Percentiles rank a stretch among this genome's conserved stretches.
These are phyloP conservation scores for Cebidichthys violaceus DNA, from an alignment of 2,113 vertebrate species.

Conservation along the genomic window DNA sequence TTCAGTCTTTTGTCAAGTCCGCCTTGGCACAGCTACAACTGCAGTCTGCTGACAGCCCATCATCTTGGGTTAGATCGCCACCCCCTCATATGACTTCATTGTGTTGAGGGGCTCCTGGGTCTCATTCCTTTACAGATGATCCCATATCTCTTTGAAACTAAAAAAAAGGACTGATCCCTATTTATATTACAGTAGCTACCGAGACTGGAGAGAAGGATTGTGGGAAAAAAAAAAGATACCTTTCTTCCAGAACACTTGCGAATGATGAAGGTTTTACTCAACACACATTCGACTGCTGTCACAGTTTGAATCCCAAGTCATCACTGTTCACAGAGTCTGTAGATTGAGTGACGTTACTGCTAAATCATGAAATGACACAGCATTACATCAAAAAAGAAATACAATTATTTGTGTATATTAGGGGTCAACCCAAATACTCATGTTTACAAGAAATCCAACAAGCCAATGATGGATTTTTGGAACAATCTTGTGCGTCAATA, in stretches of 20 bases:
- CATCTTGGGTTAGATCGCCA: conserved; percentile 61
- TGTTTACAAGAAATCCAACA: neutral
- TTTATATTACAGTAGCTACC: conserved; percentile 37
- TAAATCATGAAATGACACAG: conserved; percentile 1
- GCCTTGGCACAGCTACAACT: conserved; percentile 21
- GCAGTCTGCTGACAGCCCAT: conserved; percentile 70
- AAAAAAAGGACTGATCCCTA: conserved; percentile 27
- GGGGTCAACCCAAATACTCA: neutral
- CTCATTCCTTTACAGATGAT: conserved; percentile 46
- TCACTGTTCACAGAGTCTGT: conserved; percentile 14
- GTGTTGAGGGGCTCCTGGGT: conserved; percentile 41
- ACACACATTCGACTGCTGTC: conserved; percentile 28
- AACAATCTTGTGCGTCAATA: neutral
- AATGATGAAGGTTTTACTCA: conserved; percentile 35
- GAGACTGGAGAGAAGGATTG: conserved; percentile 3
- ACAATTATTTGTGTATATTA: neutral
- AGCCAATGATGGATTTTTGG: neutral
- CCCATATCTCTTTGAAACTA: conserved; percentile 37
- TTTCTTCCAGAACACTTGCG: conserved; percentile 20
- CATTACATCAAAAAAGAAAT: conserved; percentile 16
- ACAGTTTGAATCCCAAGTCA: conserved; percentile 10
- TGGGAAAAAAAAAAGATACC: neutral
- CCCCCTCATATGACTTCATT: conserved; percentile 64
- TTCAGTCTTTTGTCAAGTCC: conserved; percentile 60
- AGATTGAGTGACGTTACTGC: neutral